Evolutionary conservation across 2,797 vertebrate genomes (phyloP).

Genomic region (Xenops minutus): DNA sequence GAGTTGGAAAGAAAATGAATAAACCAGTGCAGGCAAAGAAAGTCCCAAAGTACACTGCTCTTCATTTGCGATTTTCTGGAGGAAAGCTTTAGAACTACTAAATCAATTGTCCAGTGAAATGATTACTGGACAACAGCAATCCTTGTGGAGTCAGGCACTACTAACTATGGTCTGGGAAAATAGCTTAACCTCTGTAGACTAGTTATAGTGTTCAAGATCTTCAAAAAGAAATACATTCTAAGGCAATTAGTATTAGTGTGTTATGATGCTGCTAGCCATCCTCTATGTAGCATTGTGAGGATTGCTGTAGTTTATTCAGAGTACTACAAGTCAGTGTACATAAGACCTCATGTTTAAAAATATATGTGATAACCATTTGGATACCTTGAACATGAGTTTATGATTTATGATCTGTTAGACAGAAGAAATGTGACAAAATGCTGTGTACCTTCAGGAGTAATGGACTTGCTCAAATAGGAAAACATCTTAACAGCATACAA

Average conservation of each 20-base stretch:
- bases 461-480: neutral
- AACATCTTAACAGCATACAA: neutral
- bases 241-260: neutral
- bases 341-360: neutral
- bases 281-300: neutral
- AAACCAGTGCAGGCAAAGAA: neutral
- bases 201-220: neutral
- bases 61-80: neutral
- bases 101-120: neutral
- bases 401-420: neutral
- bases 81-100: neutral
- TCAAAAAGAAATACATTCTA: neutral
- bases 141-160: neutral
- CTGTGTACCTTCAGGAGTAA: neutral
- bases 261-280: neutral
- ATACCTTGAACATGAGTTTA: neutral
- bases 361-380: neutral
- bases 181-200: neutral
- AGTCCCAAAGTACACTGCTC: neutral
- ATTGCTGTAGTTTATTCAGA: neutral
- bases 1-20: neutral
- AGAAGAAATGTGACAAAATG: neutral
- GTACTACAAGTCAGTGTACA: neutral
- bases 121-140: neutral
- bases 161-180: neutral